Evolutionary conservation across 2,888 invertebrate genomes (phyloP).

Genomic region (Acleris laterana): DNA sequence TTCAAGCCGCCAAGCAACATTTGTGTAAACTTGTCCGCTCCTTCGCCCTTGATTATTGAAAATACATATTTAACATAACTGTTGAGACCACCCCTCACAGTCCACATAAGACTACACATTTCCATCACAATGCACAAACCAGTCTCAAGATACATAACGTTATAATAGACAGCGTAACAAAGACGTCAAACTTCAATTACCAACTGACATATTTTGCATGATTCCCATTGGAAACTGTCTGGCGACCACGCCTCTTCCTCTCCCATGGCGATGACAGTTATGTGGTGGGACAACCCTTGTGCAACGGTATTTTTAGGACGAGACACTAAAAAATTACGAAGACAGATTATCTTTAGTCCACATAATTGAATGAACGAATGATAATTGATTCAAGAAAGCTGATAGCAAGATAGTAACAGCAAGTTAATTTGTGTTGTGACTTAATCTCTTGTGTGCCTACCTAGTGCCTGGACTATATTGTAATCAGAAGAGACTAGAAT

Average conservation of each 20-base stretch:
- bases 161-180: conserved; percentile 43
- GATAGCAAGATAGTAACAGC: too few relatives aligned
- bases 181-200: conserved; percentile 66
- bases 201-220: conserved; percentile 53
- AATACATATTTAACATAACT: background rate
- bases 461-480: too few relatives aligned
- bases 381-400: too few relatives aligned
- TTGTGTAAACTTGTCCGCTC: background rate
- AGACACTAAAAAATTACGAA: background rate
- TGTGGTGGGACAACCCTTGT: conserved; percentile 45
- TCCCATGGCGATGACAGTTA: conserved; percentile 67
- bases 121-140: conserved; percentile 15
- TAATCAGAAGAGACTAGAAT: too few relatives aligned
- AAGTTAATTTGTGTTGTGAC: too few relatives aligned
- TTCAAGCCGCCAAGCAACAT: background rate
- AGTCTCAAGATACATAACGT: conserved; percentile 28
- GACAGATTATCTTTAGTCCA: too few relatives aligned
- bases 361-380: too few relatives aligned
- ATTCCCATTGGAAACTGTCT: conserved; percentile 70
- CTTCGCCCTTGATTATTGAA: background rate
- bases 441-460: too few relatives aligned
- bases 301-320: conserved; percentile 32
- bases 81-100: background rate
- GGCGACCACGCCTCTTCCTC: conserved; percentile 79
- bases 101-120: background rate